These are phyloP conservation scores for Lepidurus couesii DNA, from an alignment of 1,140 invertebrate species.

Conservation along the genomic window DNA sequence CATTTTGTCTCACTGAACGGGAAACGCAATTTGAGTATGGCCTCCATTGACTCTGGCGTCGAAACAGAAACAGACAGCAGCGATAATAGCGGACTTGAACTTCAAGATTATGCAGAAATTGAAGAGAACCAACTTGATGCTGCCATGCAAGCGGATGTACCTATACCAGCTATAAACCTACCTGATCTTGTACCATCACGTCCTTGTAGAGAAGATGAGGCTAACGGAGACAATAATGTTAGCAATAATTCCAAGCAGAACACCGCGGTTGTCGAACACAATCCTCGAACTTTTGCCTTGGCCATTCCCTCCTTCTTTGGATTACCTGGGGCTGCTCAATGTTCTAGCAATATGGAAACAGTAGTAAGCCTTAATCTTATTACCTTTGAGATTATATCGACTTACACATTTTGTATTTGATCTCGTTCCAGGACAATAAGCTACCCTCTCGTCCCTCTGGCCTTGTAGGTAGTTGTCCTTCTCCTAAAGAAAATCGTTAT, in stretches of 20 bases:
- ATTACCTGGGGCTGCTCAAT: background rate
- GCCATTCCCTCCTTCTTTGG: background rate
- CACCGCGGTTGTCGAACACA: background rate
- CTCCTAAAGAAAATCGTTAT: conserved; percentile 23
- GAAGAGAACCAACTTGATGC: background rate
- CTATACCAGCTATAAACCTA: background rate
- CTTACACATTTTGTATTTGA: background rate
- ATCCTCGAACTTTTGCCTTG: conserved; percentile 12
- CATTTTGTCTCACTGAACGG: background rate
- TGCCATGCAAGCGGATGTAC: background rate
- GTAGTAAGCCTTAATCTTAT: background rate
- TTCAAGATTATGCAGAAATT: background rate
- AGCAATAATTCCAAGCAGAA: conserved; percentile 25
- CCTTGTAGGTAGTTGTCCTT: background rate
- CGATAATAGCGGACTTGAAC: conserved; percentile 47
- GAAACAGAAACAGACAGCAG: conserved; percentile 61
- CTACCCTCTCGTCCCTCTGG: background rate
- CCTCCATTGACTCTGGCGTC: conserved; percentile 55
- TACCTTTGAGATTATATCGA: background rate
- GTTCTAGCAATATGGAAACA: background rate
- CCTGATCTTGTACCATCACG: background rate
- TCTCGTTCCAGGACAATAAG: background rate
- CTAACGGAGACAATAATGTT: conserved; percentile 30
- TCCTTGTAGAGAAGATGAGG: background rate
- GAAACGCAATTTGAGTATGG: conserved; percentile 39